Percentiles rank a stretch among this genome's conserved stretches.
Conservation (phyloP, 2,888 invertebrate species). For the Meganola albula region DNA sequence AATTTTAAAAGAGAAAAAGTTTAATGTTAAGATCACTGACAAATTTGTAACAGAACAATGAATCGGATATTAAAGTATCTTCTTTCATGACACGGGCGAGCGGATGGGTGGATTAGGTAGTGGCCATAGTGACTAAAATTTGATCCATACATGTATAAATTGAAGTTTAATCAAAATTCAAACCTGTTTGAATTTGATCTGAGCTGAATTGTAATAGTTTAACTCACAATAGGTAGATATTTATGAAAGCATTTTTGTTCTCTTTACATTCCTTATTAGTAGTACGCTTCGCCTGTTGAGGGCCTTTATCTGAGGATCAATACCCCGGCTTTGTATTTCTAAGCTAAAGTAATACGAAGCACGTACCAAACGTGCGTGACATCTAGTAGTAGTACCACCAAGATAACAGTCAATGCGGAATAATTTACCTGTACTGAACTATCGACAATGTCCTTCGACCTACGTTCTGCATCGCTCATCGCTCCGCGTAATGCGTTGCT, state of each 20-base stretch:
- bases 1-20: constrained; percentile 72
- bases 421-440: constrained; percentile 44
- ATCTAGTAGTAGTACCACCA: constrained; percentile 50
- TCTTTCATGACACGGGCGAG: constrained; percentile 72
- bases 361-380: constrained; percentile 53
- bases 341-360: constrained; percentile 31
- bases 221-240: too few relatives aligned
- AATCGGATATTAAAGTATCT: constrained; percentile 76
- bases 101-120: constrained; percentile 56
- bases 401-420: constrained; percentile 47
- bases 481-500: constrained; percentile 44
- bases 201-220: too few relatives aligned
- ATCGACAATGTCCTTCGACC: constrained; percentile 41
- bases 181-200: too few relatives aligned
- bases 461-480: constrained; percentile 43
- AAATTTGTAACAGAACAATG: constrained; percentile 79
- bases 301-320: constrained; percentile 22
- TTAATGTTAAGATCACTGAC: constrained; percentile 77
- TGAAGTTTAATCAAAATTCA: too few relatives aligned
- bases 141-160: too few relatives aligned
- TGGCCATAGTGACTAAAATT: constrained; percentile 39
- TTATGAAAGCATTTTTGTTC: background rate
- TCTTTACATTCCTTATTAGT: background rate
- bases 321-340: constrained; percentile 20
- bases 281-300: constrained; percentile 16